A percentile compares a stretch with the other conserved stretches of the same genome.
Conservation (phyloP, 2,888 invertebrate species). For the Synanthedon vespiformis region DNA sequence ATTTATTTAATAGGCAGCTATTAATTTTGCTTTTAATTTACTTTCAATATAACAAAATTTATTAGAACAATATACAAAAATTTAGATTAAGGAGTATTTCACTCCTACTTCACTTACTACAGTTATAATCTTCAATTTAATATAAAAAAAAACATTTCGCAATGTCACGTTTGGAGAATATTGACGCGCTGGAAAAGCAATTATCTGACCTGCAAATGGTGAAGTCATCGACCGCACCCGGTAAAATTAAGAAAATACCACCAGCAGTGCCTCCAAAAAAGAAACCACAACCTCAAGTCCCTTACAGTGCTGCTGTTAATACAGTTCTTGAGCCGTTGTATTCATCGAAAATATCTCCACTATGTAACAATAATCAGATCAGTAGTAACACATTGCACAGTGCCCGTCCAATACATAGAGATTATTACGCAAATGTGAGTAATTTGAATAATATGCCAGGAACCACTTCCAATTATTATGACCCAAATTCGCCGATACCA, state of each 20-base stretch:
- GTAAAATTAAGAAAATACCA: conserved; percentile 72
- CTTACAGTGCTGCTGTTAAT: conserved; percentile 80
- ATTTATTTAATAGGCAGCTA: no score
- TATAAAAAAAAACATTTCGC: background rate
- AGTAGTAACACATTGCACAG: conserved; percentile 30
- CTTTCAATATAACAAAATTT: no score
- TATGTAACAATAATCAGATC: conserved; percentile 38
- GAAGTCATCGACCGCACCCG: conserved; percentile 43
- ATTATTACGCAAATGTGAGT: conserved; percentile 44
- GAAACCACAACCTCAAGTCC: conserved; percentile 76
- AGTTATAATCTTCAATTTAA: background rate
- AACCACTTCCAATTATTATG: background rate
- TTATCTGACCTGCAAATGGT: conserved; percentile 76
- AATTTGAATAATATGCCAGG: conserved; percentile 21
- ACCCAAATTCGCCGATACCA: conserved; percentile 20
- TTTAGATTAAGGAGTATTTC: no score
- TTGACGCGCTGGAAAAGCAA: conserved; percentile 78
- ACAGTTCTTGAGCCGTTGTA: conserved; percentile 80
- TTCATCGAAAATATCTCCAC: conserved; percentile 67
- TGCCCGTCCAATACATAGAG: conserved; percentile 25
- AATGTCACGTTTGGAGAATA: conserved; percentile 59
- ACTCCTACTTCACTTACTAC: no score
- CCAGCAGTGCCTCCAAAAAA: conserved; percentile 87
- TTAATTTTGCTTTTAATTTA: no score
- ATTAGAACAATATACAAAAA: no score